These are phyloP conservation scores for Rousettus leschenaultii DNA, from an alignment of 2,113 vertebrate genomes.

Conservation along the genomic window DNA sequence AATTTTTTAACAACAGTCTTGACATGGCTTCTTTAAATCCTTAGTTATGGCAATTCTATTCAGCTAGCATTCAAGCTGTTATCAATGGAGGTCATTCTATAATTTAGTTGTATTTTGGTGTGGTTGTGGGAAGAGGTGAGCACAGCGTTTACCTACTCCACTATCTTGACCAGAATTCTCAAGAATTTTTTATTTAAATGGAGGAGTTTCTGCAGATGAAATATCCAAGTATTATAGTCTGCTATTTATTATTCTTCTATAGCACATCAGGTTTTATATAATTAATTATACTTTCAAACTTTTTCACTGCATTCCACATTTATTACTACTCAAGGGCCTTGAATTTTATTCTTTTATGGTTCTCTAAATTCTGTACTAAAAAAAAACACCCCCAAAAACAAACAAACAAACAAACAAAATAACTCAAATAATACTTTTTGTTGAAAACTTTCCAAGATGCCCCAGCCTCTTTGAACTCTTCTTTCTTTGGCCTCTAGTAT, in stretches of 20 bases:
- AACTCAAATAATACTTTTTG: background rate
- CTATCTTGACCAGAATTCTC: background rate
- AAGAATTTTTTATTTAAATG: background rate
- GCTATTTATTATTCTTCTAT: background rate
- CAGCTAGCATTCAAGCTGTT: background rate
- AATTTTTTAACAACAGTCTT: background rate
- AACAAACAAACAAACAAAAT: background rate
- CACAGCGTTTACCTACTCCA: background rate
- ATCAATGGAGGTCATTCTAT: background rate
- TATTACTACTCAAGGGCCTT: background rate
- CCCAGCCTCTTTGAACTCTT: background rate
- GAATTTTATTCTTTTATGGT: background rate
- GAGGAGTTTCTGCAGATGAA: background rate
- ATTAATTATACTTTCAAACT: background rate
- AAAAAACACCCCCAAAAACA: background rate
- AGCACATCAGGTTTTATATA: background rate
- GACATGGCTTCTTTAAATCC: background rate
- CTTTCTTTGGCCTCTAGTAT: background rate
- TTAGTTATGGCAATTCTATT: background rate
- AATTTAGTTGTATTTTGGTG: background rate
- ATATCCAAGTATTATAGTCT: background rate
- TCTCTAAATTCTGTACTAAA: background rate
- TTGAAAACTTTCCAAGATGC: background rate
- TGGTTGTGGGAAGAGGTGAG: background rate
- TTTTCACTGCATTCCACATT: background rate